These are phyloP conservation scores for Avahi laniger DNA, from an alignment of 2,797 vertebrate genomes.

Conservation along the genomic window DNA sequence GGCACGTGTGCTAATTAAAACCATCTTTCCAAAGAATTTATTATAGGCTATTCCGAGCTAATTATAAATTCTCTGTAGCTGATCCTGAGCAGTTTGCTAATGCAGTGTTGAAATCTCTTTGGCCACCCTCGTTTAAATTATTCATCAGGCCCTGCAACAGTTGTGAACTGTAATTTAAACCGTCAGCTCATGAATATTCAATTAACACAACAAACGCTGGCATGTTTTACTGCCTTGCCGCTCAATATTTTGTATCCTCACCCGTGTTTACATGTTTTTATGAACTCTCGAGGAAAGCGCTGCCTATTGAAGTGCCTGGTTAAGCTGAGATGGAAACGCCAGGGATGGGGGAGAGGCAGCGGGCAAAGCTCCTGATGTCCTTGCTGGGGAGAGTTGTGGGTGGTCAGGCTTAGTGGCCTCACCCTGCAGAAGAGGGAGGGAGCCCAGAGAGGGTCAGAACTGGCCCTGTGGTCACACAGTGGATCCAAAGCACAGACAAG, in stretches of 20 bases:
- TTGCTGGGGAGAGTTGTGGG: background rate
- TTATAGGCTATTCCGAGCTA: constrained; percentile 87
- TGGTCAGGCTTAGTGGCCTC: background rate
- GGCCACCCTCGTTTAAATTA: constrained; percentile 94
- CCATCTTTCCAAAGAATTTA: constrained; percentile 89
- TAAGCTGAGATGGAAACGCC: background rate
- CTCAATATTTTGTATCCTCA: constrained; percentile 84
- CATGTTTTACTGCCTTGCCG: constrained; percentile 88
- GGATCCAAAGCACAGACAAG: background rate
- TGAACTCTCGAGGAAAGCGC: constrained; percentile 85
- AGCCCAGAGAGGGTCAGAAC: background rate
- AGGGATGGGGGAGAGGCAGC: background rate
- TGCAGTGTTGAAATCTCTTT: constrained; percentile 90
- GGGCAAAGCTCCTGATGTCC: rapidly evolving
- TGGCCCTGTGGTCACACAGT: background rate
- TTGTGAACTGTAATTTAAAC: constrained; percentile 97
- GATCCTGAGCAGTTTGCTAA: constrained; percentile 91
- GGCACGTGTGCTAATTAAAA: constrained; percentile 88
- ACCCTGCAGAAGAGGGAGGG: background rate
- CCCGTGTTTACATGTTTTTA: constrained; percentile 86
- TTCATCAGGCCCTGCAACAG: constrained; percentile 93
- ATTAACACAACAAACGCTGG: constrained; percentile 91
- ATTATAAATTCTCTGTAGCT: constrained; percentile 91
- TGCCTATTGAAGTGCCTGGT: constrained; percentile 81
- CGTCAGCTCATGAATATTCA: constrained; percentile 95